phyloP scores from a whole-genome alignment of 2,113 vertebrate genomes.

The Peromyscus leucopus region DNA sequence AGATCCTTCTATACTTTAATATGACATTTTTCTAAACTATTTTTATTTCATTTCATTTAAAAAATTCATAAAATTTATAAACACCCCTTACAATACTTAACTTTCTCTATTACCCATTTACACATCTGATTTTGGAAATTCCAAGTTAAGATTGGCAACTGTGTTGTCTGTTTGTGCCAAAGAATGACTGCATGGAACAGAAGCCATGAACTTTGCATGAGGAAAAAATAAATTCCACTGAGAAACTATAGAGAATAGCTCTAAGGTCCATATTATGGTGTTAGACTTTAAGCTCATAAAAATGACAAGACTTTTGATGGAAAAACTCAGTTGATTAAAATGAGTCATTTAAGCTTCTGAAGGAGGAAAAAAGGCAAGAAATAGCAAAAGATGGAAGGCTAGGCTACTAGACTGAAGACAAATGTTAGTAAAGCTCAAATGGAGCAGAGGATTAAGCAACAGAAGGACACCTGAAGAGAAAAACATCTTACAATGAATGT shows the following conservation, averaged over 20 bases:
- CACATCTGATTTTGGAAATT: neutral
- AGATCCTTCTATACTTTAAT: neutral
- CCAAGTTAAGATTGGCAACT: neutral
- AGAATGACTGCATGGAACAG: neutral
- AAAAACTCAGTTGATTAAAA: conserved; percentile 42
- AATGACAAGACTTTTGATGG: conserved; percentile 27
- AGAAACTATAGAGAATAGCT: neutral
- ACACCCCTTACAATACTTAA: neutral
- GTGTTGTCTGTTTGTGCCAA: neutral
- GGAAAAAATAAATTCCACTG: conserved; percentile 5
- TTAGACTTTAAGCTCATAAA: conserved; percentile 27
- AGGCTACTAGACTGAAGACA: conserved; percentile 26
- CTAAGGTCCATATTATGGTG: neutral
- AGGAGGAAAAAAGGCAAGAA: neutral
- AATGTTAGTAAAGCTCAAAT: conserved; percentile 5
- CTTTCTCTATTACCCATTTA: conserved; percentile 9
- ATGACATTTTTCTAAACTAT: neutral
- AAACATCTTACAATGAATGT: neutral
- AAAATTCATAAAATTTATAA: neutral
- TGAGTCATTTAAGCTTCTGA: neutral
- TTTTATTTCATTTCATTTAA: neutral
- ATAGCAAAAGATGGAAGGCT: neutral
- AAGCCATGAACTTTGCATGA: neutral
- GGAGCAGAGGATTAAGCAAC: neutral
- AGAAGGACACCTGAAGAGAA: neutral